A percentile compares a stretch with the other conserved stretches of the same genome.
Evolutionary conservation across 2,888 invertebrate species (phyloP).

Genomic region (Malthinus flaveolus): DNA sequence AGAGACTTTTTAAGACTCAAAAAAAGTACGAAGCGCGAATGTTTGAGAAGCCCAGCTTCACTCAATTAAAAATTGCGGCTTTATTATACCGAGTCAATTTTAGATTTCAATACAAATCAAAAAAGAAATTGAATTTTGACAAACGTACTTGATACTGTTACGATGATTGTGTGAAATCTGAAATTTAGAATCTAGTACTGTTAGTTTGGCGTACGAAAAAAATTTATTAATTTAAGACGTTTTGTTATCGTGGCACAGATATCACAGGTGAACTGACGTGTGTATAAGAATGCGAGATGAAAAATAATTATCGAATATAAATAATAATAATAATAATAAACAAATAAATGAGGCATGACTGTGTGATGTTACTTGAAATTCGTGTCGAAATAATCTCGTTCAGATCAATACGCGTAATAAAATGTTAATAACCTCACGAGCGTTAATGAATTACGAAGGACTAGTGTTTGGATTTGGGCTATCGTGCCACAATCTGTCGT

Average conservation of each 20-base stretch:
- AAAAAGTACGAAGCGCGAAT: no score
- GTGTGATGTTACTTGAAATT: slow-evolving; percentile 1
- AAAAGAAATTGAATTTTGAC: neutral
- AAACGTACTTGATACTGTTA: slow-evolving; percentile 3
- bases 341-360: slow-evolving; percentile 1
- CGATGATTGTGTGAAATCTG: neutral
- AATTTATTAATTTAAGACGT: neutral
- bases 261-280: slow-evolving; percentile 1
- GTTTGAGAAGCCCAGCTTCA: no score
- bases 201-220: neutral
- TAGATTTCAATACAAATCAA: neutral
- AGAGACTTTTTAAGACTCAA: no score
- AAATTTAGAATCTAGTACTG: neutral
- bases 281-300: neutral
- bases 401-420: neutral
- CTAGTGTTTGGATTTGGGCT: no score
- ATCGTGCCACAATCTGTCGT: no score
- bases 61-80: no score
- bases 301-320: neutral
- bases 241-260: slow-evolving; percentile 1
- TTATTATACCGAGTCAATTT: no score
- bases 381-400: neutral
- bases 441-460: no score
- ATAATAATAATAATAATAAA: neutral
- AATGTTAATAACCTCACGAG: no score